A percentile compares a stretch with the other conserved stretches of the same genome.
Conservation (phyloP, 1,140 invertebrate genomes). For the Drosophila varians region DNA sequence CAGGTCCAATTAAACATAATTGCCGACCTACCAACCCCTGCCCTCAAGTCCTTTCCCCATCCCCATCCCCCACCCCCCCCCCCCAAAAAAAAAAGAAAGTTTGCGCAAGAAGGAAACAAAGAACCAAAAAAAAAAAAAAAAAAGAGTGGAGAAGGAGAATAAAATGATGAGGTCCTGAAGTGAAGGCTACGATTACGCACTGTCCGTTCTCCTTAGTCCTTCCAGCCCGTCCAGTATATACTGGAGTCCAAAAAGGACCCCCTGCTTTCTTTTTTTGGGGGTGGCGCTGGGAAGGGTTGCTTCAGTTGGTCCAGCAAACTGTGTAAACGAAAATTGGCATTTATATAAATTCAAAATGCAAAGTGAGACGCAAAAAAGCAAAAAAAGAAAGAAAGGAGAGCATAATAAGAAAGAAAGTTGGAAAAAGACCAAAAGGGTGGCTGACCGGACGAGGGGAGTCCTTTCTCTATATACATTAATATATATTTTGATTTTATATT, state of each 20-base stretch:
- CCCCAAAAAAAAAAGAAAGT: background rate
- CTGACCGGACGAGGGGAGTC: no score
- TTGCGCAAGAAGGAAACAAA: constrained; percentile 24
- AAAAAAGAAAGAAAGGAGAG: no score
- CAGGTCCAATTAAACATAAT: constrained; percentile 77
- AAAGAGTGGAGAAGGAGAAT: background rate
- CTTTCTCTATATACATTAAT: background rate
- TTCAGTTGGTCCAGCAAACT: constrained; percentile 24
- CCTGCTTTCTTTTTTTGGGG: constrained; percentile 1
- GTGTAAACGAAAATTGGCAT: constrained; percentile 75
- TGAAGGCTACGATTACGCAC: constrained; percentile 26
- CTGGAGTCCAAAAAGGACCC: constrained; percentile 3
- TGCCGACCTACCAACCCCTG: constrained; percentile 35
- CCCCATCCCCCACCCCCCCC: background rate
- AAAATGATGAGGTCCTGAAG: constrained; percentile 25
- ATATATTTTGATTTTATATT: background rate
- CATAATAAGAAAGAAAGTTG: constrained; percentile 35
- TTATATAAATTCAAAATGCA: constrained; percentile 73
- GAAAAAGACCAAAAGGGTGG: constrained; percentile 13
- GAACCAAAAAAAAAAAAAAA: constrained; percentile 13
- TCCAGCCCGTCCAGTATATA: constrained; percentile 41
- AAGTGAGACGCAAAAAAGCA: constrained; percentile 32
- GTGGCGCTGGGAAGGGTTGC: constrained; percentile 51
- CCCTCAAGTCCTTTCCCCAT: background rate
- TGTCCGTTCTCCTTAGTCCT: background rate